Evolutionary conservation across 2,113 vertebrate species (phyloP).

Genomic region (Dromaius novaehollandiae): DNA sequence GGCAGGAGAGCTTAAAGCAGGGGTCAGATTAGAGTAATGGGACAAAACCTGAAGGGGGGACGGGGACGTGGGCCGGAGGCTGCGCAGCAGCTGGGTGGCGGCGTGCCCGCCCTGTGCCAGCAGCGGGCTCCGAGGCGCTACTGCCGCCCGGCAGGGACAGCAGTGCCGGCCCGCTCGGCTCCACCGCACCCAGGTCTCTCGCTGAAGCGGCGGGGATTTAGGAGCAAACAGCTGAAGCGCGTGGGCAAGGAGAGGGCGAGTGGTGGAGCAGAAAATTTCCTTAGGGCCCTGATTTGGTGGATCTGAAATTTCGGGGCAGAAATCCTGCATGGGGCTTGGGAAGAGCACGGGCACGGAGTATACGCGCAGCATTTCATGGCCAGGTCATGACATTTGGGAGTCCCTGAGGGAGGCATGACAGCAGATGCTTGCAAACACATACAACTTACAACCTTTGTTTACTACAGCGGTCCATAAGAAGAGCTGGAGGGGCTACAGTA

Average conservation of each 20-base stretch:
- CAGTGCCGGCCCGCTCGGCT: background rate
- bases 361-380: fast-evolving
- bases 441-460: background rate
- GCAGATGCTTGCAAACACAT: background rate
- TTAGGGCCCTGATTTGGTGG: background rate
- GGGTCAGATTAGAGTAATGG: fast-evolving
- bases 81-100: background rate
- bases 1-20: background rate
- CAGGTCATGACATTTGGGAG: background rate
- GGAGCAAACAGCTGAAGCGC: background rate
- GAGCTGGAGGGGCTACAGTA: background rate
- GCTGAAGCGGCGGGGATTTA: background rate
- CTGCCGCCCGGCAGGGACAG: background rate
- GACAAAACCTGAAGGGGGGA: background rate
- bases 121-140: background rate
- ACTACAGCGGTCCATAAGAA: background rate
- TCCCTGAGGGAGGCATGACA: background rate
- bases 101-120: background rate
- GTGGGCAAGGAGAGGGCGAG: background rate
- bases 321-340: background rate
- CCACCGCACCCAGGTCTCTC: background rate
- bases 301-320: background rate
- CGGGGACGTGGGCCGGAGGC: background rate
- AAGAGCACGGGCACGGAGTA: background rate
- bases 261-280: background rate